Percentiles rank a stretch among this genome's conserved stretches.
These are phyloP conservation scores for Pheosia gnoma DNA, from an alignment of 2,888 invertebrate species.

Conservation along the genomic window DNA sequence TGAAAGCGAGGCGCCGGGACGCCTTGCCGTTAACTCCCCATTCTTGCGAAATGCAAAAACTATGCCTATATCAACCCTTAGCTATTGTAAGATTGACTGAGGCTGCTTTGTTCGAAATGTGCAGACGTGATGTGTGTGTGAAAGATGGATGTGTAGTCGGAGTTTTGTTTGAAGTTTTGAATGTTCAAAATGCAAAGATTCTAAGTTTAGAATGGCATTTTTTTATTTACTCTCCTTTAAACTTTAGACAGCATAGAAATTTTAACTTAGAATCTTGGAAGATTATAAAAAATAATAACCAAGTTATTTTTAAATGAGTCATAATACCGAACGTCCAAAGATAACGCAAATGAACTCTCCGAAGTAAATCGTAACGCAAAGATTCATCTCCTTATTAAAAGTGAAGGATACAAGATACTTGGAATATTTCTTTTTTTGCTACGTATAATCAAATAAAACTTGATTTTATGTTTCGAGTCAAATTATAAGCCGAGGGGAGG, in stretches of 20 bases:
- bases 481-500: slow-evolving; percentile 82
- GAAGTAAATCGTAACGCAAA: slow-evolving; percentile 60
- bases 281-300: slow-evolving; percentile 17
- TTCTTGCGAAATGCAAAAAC: slow-evolving; percentile 76
- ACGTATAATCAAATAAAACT: slow-evolving; percentile 82
- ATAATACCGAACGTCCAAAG: slow-evolving; percentile 24
- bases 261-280: slow-evolving; percentile 12
- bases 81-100: slow-evolving; percentile 75
- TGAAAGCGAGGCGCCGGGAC: slow-evolving; percentile 74
- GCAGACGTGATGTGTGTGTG: slow-evolving; percentile 48
- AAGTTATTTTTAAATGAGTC: slow-evolving; percentile 22
- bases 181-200: slow-evolving; percentile 30
- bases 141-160: slow-evolving; percentile 37
- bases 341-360: slow-evolving; percentile 54
- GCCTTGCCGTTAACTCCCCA: slow-evolving; percentile 69
- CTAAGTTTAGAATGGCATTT: not conserved
- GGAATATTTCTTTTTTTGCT: slow-evolving; percentile 67
- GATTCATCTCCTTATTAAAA: slow-evolving; percentile 68
- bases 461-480: slow-evolving; percentile 83
- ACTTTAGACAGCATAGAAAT: slow-evolving; percentile 5
- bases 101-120: slow-evolving; percentile 68
- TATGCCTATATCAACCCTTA: slow-evolving; percentile 65
- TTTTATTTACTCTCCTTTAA: slow-evolving; percentile 23
- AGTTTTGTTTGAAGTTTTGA: slow-evolving; percentile 36
- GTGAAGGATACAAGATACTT: slow-evolving; percentile 73